Percentiles rank a stretch among this genome's conserved stretches.
Conservation (phyloP, 2,113 vertebrate genomes). For the Tautogolabrus adspersus region DNA sequence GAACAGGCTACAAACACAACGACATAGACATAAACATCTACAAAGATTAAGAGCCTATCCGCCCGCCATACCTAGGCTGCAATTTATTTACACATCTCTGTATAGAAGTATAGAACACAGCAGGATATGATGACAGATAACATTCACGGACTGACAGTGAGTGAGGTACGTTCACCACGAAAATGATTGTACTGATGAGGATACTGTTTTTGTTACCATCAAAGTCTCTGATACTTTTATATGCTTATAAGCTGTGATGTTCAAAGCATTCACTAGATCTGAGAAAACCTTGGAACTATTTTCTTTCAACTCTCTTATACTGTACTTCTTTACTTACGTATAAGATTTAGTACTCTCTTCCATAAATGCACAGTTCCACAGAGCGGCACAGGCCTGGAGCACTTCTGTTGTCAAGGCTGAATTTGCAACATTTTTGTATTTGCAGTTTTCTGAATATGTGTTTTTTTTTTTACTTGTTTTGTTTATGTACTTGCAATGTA, state of each 20-base stretch:
- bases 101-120: background rate
- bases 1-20: too few species aligned
- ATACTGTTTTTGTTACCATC: conserved; percentile 14
- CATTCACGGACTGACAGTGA: conserved; percentile 26
- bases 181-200: background rate
- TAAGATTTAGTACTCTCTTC: background rate
- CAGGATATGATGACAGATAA: conserved; percentile 38
- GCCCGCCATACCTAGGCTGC: too few species aligned
- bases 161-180: background rate
- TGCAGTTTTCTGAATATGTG: too few species aligned
- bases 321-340: too few species aligned
- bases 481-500: too few species aligned
- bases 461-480: too few species aligned
- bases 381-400: too few species aligned
- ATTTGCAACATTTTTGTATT: too few species aligned
- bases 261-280: conserved; percentile 6
- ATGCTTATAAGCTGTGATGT: background rate
- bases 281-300: background rate
- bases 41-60: too few species aligned
- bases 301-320: background rate
- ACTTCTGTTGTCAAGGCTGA: too few species aligned
- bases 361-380: too few species aligned
- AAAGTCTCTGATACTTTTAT: background rate
- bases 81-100: conserved; percentile 32
- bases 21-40: too few species aligned